Evolutionary conservation across 2,113 vertebrate species (phyloP).

Genomic region (Stigmatopora argus): DNA sequence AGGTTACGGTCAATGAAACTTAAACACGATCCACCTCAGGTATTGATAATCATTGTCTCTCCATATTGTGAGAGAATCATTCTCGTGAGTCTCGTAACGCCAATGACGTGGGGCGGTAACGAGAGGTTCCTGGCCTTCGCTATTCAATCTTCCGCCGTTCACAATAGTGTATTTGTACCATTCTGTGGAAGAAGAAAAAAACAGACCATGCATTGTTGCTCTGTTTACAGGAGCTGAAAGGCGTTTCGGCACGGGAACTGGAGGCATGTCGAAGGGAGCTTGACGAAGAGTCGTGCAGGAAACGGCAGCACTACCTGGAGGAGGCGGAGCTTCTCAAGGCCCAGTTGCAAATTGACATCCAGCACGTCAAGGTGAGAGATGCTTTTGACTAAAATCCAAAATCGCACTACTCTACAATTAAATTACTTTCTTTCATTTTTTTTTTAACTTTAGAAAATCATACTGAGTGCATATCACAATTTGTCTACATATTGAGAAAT

Average conservation of each 20-base stretch:
- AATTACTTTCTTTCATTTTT: no score
- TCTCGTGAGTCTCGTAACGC: no score
- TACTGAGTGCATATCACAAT: no score
- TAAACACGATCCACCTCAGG: no score
- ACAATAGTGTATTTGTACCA: conserved; percentile 23
- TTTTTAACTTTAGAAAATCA: no score
- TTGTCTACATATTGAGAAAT: no score
- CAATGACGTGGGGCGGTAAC: no score
- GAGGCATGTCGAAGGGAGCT: conserved; percentile 64
- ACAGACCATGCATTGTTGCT: background rate
- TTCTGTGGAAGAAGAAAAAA: conserved; percentile 5
- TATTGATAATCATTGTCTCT: no score
- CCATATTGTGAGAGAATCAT: no score
- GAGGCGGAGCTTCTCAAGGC: conserved; percentile 77
- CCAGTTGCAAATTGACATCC: conserved; percentile 72
- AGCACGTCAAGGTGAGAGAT: conserved; percentile 70
- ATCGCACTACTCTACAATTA: no score
- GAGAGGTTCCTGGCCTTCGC: no score
- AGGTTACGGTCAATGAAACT: no score
- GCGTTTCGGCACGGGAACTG: conserved; percentile 63
- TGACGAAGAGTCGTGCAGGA: conserved; percentile 64
- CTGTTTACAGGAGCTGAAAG: conserved; percentile 58
- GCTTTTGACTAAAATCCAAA: background rate
- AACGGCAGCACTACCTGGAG: conserved; percentile 72
- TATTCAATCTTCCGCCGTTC: conserved; percentile 22